These are phyloP conservation scores for Fundulus diaphanus DNA, from an alignment of 2,797 vertebrate genomes.

Conservation along the genomic window DNA sequence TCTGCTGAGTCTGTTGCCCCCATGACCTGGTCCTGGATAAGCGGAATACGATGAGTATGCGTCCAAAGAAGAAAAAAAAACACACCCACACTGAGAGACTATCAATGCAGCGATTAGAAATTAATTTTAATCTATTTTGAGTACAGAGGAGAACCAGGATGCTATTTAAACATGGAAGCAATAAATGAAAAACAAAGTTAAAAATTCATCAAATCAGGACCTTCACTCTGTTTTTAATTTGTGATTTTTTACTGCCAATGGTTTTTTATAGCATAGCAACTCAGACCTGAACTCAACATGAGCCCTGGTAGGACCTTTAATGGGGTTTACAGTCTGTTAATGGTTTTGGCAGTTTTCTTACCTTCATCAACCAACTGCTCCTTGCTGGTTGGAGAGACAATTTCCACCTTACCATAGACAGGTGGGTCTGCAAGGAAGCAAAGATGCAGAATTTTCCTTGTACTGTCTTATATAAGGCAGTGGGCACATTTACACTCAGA, in stretches of 20 bases:
- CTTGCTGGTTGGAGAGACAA: slow-evolving; percentile 29
- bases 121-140: background rate
- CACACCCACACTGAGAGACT: too few species aligned
- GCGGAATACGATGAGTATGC: too few species aligned
- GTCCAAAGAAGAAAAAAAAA: too few species aligned
- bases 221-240: background rate
- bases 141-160: background rate
- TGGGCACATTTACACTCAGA: background rate
- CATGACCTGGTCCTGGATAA: too few species aligned
- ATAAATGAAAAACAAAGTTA: background rate
- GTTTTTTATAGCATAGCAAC: background rate
- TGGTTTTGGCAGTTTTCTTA: slow-evolving; percentile 10
- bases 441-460: background rate
- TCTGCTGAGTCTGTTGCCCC: too few species aligned
- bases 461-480: background rate
- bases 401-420: rapidly evolving
- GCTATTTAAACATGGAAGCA: background rate
- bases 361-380: slow-evolving; percentile 47
- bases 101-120: background rate
- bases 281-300: background rate
- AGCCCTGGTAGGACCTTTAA: background rate
- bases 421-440: background rate
- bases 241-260: too few species aligned
- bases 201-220: background rate
- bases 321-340: background rate